Evolutionary conservation across 2,113 vertebrate genomes (phyloP).

Genomic region (Nettapus auritus): DNA sequence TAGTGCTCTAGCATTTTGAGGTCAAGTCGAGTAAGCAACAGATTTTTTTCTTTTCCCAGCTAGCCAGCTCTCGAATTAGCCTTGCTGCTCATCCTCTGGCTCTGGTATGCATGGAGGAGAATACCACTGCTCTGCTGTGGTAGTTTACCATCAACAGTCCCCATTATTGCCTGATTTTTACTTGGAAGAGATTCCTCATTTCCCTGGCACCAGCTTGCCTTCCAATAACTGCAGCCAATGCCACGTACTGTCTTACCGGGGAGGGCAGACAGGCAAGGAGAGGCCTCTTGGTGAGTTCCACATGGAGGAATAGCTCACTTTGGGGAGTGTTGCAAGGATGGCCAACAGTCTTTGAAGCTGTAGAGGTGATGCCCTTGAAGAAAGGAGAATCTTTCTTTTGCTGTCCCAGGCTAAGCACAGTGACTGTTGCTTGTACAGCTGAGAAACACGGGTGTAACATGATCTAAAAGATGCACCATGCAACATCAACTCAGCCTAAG

Average conservation of each 20-base stretch:
- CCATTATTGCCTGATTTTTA: not conserved
- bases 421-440: not conserved
- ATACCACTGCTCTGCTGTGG: not conserved
- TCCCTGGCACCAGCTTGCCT: not conserved
- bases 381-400: not conserved
- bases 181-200: not conserved
- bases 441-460: not conserved
- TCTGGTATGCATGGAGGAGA: conserved; percentile 1
- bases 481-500: not conserved
- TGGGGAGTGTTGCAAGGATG: not conserved
- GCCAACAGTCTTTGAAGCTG: not conserved
- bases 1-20: not conserved
- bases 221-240: not conserved
- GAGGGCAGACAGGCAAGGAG: not conserved
- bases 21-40: not conserved
- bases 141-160: not conserved
- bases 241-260: not conserved
- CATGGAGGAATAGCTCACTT: not conserved
- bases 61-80: conserved; percentile 19
- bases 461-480: not conserved
- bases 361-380: not conserved
- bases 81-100: conserved; percentile 13
- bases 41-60: not conserved
- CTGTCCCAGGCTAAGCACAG: not conserved
- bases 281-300: not conserved